Evolutionary conservation across 2,888 invertebrate genomes (phyloP).

Genomic region (Campoplex capitator): DNA sequence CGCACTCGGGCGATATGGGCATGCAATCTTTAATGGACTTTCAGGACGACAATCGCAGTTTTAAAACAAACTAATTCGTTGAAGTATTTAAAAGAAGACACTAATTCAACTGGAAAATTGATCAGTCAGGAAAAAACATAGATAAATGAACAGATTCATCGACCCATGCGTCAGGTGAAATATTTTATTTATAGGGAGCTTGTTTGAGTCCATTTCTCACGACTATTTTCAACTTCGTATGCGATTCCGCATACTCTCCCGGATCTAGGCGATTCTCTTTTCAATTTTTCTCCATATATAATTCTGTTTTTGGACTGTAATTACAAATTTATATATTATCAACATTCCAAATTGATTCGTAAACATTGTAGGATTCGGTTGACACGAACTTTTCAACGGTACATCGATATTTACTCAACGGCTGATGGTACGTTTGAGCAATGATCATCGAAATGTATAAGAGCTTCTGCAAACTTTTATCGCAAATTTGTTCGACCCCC

Average conservation of each 20-base stretch:
- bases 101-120: background rate
- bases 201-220: background rate
- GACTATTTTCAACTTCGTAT: background rate
- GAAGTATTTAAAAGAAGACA: background rate
- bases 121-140: background rate
- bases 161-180: background rate
- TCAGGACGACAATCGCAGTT: background rate
- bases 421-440: slow-evolving; percentile 17
- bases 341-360: background rate
- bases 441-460: slow-evolving; percentile 8
- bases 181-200: background rate
- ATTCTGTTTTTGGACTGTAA: background rate
- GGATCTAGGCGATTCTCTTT: background rate
- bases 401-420: slow-evolving; percentile 14
- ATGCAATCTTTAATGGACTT: too few species aligned
- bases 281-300: background rate
- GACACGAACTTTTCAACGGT: background rate
- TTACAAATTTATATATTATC: background rate
- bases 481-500: slow-evolving; percentile 32
- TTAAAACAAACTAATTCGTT: background rate
- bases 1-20: background rate
- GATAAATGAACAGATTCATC: background rate
- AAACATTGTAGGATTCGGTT: background rate
- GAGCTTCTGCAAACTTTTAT: slow-evolving; percentile 46
- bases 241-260: background rate